phyloP scores from a whole-genome alignment of 2,797 vertebrate genomes.

The Brachyrhaphis roseni region DNA sequence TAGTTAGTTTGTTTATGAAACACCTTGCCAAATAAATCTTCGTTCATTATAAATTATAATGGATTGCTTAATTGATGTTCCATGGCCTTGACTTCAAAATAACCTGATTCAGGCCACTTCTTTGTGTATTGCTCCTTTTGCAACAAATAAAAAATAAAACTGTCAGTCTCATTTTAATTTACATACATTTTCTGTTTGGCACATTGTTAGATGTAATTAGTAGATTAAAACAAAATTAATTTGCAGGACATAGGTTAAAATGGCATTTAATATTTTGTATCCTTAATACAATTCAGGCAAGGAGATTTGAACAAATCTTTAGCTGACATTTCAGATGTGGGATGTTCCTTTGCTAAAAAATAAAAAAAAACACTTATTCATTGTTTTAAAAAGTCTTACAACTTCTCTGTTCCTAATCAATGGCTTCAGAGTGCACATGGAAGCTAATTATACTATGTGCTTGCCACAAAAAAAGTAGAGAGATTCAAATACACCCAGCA shows the following conservation, averaged over 20 bases:
- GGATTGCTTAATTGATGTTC: constrained; percentile 19
- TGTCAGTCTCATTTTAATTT: neutral
- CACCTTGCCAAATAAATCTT: constrained; percentile 19
- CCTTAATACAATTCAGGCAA: constrained; percentile 44
- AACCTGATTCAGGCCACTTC: constrained; percentile 19
- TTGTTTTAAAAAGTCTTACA: neutral
- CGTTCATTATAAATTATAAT: constrained; percentile 14
- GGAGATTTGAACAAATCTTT: constrained; percentile 14
- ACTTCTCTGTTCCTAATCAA: neutral
- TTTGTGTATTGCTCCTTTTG: constrained; percentile 9
- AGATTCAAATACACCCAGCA: constrained; percentile 15
- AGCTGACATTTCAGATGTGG: constrained; percentile 34
- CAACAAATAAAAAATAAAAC: neutral
- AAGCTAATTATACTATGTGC: constrained; percentile 10
- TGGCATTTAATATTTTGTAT: constrained; percentile 34
- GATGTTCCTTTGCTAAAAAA: constrained; percentile 16
- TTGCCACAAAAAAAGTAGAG: constrained; percentile 5
- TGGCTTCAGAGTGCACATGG: neutral
- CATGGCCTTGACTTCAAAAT: constrained; percentile 9
- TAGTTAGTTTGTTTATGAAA: constrained; percentile 42
- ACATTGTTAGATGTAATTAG: constrained; percentile 23
- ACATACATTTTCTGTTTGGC: neutral
- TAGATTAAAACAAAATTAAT: constrained; percentile 17
- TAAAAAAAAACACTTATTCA: constrained; percentile 4
- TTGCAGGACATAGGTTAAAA: constrained; percentile 23